phyloP scores from a whole-genome alignment of 23 tunicate species.

The Styela plicata region DNA sequence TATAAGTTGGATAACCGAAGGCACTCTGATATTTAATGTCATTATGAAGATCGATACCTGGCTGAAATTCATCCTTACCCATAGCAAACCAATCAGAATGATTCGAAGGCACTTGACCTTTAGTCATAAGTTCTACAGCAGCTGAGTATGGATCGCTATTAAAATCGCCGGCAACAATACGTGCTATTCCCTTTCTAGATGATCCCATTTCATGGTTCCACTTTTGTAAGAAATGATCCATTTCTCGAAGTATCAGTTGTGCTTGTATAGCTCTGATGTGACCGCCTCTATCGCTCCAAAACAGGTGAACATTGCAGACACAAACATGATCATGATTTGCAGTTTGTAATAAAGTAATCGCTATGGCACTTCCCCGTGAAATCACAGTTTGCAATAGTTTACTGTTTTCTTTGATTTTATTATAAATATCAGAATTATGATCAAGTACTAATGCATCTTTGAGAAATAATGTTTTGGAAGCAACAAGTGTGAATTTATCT shows the following conservation, averaged over 20 bases:
- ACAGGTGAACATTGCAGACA: background rate
- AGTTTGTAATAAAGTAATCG: background rate
- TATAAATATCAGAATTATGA: background rate
- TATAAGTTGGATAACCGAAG: background rate
- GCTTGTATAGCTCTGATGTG: background rate
- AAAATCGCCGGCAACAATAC: conserved; percentile 81
- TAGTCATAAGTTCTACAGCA: conserved; percentile 44
- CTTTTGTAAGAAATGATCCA: background rate
- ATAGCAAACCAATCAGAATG: conserved; percentile 90
- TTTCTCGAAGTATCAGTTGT: background rate
- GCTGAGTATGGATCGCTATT: conserved; percentile 60
- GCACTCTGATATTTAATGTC: background rate
- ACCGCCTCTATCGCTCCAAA: background rate
- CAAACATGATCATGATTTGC: background rate
- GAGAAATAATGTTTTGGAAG: background rate
- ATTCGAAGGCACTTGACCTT: conserved; percentile 52
- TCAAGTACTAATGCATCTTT: background rate
- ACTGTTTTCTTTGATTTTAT: background rate
- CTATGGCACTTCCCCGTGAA: background rate
- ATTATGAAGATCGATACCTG: background rate
- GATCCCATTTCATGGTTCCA: background rate
- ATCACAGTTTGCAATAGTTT: background rate
- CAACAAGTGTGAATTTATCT: background rate
- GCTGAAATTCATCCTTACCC: background rate
- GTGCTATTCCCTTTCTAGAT: background rate